These are phyloP conservation scores for Umimayanthus chanpuru DNA, from an alignment of 92 coral and sea anemone species.

Conservation along the genomic window DNA sequence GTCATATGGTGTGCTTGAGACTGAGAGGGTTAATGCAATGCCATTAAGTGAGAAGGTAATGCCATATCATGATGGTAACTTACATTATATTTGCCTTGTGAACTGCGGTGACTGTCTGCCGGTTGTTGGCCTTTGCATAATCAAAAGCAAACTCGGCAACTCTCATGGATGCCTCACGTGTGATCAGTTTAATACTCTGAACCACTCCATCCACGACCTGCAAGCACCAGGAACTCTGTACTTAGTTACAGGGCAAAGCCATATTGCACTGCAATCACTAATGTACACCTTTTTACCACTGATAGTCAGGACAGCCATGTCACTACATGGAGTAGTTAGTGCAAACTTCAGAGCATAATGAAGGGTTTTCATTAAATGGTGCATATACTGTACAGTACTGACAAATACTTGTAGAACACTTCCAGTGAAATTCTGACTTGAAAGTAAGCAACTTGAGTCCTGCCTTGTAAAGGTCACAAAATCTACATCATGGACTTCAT, in stretches of 20 bases:
- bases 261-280: slow-evolving; percentile 84
- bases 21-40: no score
- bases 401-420: no score
- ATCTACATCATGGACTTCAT: slow-evolving; percentile 57
- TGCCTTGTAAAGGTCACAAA: slow-evolving; percentile 52
- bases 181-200: slow-evolving; percentile 95
- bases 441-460: no score
- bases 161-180: slow-evolving; percentile 96
- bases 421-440: no score
- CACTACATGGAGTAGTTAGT: no score
- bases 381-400: no score
- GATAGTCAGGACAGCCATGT: no score
- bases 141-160: slow-evolving; percentile 98
- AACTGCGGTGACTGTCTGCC: slow-evolving; percentile 89
- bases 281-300: neutral
- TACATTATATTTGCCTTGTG: slow-evolving; percentile 99
- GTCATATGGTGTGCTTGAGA: no score
- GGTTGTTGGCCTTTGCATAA: slow-evolving; percentile 93
- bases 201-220: slow-evolving; percentile 99
- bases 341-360: no score
- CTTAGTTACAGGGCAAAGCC: slow-evolving; percentile 90
- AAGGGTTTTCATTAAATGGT: no score
- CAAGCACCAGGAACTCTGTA: slow-evolving; percentile 56
- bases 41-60: no score
- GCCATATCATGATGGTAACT: slow-evolving; percentile 23